Evolutionary conservation across 2,113 vertebrate species (phyloP).

Genomic region (Girardinichthys multiradiatus): DNA sequence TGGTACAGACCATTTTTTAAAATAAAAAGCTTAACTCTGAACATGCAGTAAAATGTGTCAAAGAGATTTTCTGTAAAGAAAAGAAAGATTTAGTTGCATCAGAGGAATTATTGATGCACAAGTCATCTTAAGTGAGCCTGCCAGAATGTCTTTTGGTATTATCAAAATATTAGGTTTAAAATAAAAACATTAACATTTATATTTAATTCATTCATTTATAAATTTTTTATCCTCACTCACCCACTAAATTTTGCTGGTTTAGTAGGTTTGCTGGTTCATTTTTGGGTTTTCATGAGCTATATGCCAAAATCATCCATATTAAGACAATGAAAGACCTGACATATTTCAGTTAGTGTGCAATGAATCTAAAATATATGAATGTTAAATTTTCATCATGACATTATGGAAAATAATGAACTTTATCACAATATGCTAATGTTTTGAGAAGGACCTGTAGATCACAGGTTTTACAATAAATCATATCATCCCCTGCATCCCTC

Average conservation of each 20-base stretch:
- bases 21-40: conserved; percentile 34
- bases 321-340: too few relatives aligned
- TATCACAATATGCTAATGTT: too few relatives aligned
- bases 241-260: too few relatives aligned
- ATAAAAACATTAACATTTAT: background rate
- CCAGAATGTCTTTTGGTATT: background rate
- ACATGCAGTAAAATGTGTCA: conserved; percentile 16
- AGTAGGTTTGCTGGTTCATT: background rate
- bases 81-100: conserved; percentile 12
- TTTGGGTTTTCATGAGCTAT: too few relatives aligned
- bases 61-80: conserved; percentile 6
- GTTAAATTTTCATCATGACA: too few relatives aligned
- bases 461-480: conserved; percentile 55
- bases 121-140: background rate
- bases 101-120: background rate
- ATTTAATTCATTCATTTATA: background rate
- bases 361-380: too few relatives aligned
- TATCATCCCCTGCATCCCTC: conserved; percentile 43
- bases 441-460: conserved; percentile 55
- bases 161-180: conserved; percentile 1
- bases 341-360: too few relatives aligned
- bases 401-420: too few relatives aligned
- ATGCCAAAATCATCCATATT: too few relatives aligned
- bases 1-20: conserved; percentile 30
- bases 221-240: too few relatives aligned